phyloP scores from a whole-genome alignment of 2,797 vertebrate genomes.

The Sitta carolinensis region DNA sequence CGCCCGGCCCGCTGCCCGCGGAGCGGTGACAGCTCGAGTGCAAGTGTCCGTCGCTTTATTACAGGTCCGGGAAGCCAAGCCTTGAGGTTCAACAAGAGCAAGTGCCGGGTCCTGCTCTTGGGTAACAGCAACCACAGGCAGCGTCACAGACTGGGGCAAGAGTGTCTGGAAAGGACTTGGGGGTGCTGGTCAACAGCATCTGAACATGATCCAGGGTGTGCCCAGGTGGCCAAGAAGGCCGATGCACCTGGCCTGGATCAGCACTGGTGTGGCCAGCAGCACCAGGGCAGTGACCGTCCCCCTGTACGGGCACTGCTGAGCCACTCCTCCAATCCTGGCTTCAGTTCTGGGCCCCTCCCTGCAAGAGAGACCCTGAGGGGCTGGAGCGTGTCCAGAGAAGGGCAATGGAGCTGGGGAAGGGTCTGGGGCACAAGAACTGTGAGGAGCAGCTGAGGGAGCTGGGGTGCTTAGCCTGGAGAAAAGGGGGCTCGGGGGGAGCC shows the following conservation, averaged over 20 bases:
- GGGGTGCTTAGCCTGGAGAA: neutral
- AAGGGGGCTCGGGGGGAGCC: neutral
- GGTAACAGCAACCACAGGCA: neutral
- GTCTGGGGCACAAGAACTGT: neutral
- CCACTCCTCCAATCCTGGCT: neutral
- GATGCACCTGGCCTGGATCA: neutral
- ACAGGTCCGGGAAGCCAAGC: rapidly evolving
- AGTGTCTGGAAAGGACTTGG: neutral
- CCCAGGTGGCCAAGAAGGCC: neutral
- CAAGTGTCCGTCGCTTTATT: rapidly evolving
- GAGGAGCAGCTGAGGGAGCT: neutral
- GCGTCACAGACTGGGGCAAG: rapidly evolving
- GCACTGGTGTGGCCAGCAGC: neutral
- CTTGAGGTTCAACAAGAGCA: neutral
- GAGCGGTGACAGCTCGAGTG: rapidly evolving
- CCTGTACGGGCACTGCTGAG: neutral
- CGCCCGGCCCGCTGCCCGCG: neutral
- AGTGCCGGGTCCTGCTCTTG: rapidly evolving
- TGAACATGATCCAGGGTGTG: rapidly evolving
- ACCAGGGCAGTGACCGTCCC: neutral
- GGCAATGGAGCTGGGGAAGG: neutral
- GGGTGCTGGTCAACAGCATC: rapidly evolving
- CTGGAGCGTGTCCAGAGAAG: neutral
- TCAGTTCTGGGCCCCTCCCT: neutral
- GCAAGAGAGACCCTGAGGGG: neutral